Percentiles rank a stretch among this genome's conserved stretches.
phyloP scores from a whole-genome alignment of 2,888 invertebrate species.

The Cheilosia scutellata region DNA sequence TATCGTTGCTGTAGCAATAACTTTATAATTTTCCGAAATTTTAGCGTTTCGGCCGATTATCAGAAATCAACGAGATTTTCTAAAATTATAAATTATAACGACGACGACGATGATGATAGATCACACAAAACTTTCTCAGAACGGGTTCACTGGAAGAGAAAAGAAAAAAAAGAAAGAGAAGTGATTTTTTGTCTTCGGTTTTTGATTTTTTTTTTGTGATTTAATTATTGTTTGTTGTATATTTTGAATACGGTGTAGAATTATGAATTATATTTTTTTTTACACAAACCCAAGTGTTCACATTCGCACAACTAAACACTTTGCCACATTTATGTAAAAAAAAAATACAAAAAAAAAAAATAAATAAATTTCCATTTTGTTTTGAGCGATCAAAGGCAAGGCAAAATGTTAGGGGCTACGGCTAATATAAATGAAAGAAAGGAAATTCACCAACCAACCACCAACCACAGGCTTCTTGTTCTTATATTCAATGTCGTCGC shows the following conservation, averaged over 20 bases:
- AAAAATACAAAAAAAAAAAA: conserved; percentile 3
- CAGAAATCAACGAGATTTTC: conserved; percentile 58
- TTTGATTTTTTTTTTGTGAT: conserved; percentile 40
- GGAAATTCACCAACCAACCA: conserved; percentile 71
- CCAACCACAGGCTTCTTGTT: conserved; percentile 69
- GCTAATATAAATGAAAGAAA: conserved; percentile 46
- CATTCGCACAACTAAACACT: conserved; percentile 9
- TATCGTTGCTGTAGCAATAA: conserved; percentile 45
- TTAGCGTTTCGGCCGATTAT: conserved; percentile 32
- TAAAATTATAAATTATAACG: conserved; percentile 69
- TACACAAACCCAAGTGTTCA: background rate
- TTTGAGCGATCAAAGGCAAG: conserved; percentile 35
- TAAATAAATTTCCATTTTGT: conserved; percentile 27
- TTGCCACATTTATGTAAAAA: background rate
- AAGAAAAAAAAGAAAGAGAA: conserved; percentile 68
- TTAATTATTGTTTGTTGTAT: conserved; percentile 60
- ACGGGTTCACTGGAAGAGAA: conserved; percentile 75
- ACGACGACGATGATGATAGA: conserved; percentile 65
- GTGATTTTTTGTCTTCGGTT: conserved; percentile 42
- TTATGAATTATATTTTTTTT: conserved; percentile 8
- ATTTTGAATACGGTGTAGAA: conserved; percentile 32
- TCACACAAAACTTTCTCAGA: conserved; percentile 75
- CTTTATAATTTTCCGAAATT: conserved; percentile 45
- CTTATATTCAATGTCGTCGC: conserved; percentile 67
- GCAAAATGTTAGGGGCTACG: conserved; percentile 50